These are phyloP conservation scores for Cossypha polioptera DNA, from an alignment of 2,797 vertebrate species.

Conservation along the genomic window DNA sequence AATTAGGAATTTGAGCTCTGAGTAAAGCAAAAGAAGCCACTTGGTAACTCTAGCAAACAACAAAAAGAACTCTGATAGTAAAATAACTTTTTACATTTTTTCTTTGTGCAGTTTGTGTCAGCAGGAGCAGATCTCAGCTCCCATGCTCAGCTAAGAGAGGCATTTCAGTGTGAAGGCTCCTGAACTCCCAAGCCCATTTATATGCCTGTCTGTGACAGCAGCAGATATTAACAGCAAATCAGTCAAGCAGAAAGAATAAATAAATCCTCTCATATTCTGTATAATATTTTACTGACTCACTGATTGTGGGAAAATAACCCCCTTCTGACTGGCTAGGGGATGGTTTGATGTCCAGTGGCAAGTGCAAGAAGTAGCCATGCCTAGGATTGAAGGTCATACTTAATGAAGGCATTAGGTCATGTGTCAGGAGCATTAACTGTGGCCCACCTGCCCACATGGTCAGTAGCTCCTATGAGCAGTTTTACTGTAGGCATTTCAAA, in stretches of 20 bases:
- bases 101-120: background rate
- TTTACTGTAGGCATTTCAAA: background rate
- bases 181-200: background rate
- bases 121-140: background rate
- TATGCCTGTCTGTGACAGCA: background rate
- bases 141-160: background rate
- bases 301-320: background rate
- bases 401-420: background rate
- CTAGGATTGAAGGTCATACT: background rate
- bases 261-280: background rate
- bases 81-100: background rate
- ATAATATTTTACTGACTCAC: background rate
- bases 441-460: background rate
- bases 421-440: background rate
- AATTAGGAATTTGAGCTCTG: background rate
- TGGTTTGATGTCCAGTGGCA: background rate
- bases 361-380: background rate
- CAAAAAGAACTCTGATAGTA: background rate
- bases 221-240: background rate
- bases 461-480: background rate
- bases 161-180: background rate
- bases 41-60: background rate
- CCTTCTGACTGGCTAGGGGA: background rate
- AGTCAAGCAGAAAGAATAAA: slow-evolving; percentile 3
- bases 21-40: background rate